These are phyloP conservation scores for Heliconius nattereri DNA, from an alignment of 1,140 invertebrate genomes.

Conservation along the genomic window DNA sequence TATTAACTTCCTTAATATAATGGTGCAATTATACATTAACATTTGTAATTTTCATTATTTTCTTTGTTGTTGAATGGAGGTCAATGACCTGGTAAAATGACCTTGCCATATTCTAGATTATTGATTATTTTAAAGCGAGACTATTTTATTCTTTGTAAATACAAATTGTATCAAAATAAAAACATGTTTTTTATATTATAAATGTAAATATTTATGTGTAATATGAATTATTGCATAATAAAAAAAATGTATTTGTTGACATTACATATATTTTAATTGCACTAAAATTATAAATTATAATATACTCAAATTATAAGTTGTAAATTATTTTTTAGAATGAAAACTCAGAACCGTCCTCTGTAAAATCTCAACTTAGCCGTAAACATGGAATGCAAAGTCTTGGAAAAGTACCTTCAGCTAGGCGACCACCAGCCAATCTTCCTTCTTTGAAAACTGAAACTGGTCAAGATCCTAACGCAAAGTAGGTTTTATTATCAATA, in stretches of 20 bases:
- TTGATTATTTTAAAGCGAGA: constrained; percentile 16
- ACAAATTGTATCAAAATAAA: neutral
- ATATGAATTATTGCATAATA: neutral
- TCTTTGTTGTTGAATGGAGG: constrained; percentile 24
- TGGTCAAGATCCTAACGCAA: constrained; percentile 76
- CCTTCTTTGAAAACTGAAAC: constrained; percentile 98
- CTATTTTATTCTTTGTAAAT: neutral
- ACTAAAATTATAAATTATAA: no score
- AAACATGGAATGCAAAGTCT: constrained; percentile 99
- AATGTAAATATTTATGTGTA: no score
- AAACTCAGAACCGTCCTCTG: constrained; percentile 91
- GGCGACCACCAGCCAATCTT: constrained; percentile 97
- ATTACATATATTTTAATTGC: no score
- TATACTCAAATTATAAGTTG: neutral
- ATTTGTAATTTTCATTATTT: neutral
- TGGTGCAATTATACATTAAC: neutral
- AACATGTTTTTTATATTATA: neutral
- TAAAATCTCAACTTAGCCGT: constrained; percentile 92
- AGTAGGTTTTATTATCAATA: neutral
- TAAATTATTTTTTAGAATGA: constrained; percentile 87
- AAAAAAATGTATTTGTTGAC: neutral
- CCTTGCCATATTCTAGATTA: constrained; percentile 29
- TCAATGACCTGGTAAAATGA: constrained; percentile 37
- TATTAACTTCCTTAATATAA: neutral
- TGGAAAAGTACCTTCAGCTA: constrained; percentile 97